Evolutionary conservation across 2,797 vertebrate genomes (phyloP).

Genomic region (Myiothlypis chrysogaster): DNA sequence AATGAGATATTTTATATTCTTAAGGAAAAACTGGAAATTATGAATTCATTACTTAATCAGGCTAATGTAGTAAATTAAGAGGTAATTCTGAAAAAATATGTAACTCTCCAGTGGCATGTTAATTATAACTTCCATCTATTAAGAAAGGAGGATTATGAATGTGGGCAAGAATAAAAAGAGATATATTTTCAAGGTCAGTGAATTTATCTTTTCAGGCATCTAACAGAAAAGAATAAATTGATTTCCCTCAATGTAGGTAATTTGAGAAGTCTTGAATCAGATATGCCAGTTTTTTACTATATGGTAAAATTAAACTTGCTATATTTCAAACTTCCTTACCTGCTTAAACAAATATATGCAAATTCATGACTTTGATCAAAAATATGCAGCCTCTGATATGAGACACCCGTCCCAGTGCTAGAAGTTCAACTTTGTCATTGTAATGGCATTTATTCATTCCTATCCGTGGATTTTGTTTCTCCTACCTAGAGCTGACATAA

Average conservation of each 20-base stretch:
- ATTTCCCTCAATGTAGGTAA: background rate
- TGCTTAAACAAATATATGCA: background rate
- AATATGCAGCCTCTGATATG: background rate
- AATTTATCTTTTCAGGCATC: constrained; percentile 35
- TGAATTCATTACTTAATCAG: constrained; percentile 56
- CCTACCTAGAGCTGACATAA: background rate
- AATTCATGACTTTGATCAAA: background rate
- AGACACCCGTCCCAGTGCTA: background rate
- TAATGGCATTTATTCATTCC: background rate
- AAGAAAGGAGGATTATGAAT: constrained; percentile 56
- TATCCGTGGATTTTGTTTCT: background rate
- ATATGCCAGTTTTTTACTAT: background rate
- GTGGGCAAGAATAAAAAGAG: constrained; percentile 34
- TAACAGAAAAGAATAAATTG: constrained; percentile 8
- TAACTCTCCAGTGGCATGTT: constrained; percentile 56
- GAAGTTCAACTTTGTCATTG: background rate
- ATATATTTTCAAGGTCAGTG: constrained; percentile 74
- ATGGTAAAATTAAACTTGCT: background rate
- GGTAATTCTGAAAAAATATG: constrained; percentile 68
- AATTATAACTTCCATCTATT: constrained; percentile 63
- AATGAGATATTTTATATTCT: constrained; percentile 55
- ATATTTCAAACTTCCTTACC: background rate
- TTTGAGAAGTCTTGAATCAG: background rate
- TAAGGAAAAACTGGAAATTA: constrained; percentile 32
- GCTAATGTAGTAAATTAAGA: constrained; percentile 67